Evolutionary conservation across 2,113 vertebrate genomes (phyloP), one percentile per base, ranked within the genome.

Genomic region (Vidua macroura): DNA sequence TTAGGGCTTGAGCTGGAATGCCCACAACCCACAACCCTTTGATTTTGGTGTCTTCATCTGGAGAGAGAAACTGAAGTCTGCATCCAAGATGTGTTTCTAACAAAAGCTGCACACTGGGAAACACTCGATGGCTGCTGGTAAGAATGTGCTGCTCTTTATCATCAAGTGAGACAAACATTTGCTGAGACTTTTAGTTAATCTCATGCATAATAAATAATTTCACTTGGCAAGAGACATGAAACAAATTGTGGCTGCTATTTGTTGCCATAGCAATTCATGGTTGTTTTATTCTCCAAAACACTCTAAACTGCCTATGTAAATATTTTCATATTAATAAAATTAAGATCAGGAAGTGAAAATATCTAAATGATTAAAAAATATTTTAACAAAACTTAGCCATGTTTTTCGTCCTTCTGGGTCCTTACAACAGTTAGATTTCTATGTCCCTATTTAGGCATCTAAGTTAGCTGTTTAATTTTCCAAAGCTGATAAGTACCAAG

Each of bases 251-350:
- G 70, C 74, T 8, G 10, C 81, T 89, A 12, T 79, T 92, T 87
- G 87, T 95, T 90, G 82, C 82, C 79, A 95, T 75, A 88, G 82
- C 39, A 74, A 93, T 74, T 85, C 70, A 44, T 4, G 24, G 72
- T 81, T 77, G 60, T 44, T 96, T 83, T 80, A 70, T 30, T 70
- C 90, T 94, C 79, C 91, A 80, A 83, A 95, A 85, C 78, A 95
- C 55, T 80, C 43, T 51, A 33, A 79, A 58, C 27, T 2, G 41
- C 27, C 76, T 59, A 25, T 12, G 48, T 28, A 94, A 93, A 83
- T 83, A 88, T 94, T 77, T 95, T 94, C 79, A 59, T 68, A 56
- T 17, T 63, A 92, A 88, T 56, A 89, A 87, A 91, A 82, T 87
- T 56, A 89, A 76, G 44, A 93, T 33, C 55, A 63, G 43, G n/a